Evolutionary conservation across 1,140 invertebrate species (phyloP).

Genomic region (Parasteatoda tepidariorum): DNA sequence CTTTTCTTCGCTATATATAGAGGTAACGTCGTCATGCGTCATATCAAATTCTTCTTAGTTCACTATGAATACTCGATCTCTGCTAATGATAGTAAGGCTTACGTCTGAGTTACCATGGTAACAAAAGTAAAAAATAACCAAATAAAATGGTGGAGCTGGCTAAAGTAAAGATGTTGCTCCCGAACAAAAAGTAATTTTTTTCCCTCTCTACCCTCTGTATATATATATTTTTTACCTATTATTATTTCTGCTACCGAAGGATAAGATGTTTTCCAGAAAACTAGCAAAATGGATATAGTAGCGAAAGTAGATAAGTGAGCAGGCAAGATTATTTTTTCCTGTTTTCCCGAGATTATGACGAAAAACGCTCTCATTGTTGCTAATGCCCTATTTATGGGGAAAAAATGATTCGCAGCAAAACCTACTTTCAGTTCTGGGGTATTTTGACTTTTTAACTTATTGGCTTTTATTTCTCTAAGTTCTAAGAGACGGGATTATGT

Average conservation of each 20-base stretch:
- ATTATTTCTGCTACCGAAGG: not conserved
- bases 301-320: no score
- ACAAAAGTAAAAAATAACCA: not conserved
- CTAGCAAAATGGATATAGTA: not conserved
- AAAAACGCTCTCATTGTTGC: no score
- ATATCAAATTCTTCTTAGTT: not conserved
- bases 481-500: no score
- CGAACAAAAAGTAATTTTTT: not conserved
- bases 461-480: no score
- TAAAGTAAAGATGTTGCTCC: not conserved
- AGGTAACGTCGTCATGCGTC: not conserved
- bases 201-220: not conserved
- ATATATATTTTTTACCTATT: slow-evolving; percentile 21
- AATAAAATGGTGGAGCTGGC: not conserved
- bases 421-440: no score
- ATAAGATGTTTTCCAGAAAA: not conserved
- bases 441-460: no score
- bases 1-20: no score
- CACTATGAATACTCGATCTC: not conserved
- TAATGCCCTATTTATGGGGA: no score
- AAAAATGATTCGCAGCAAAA: no score
- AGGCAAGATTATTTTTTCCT: no score
- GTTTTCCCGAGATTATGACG: no score
- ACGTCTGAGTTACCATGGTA: not conserved
- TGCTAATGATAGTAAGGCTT: slow-evolving; percentile 15